Evolutionary conservation across 1,140 invertebrate species (phyloP).

Genomic region (Heliconius hermathena): DNA sequence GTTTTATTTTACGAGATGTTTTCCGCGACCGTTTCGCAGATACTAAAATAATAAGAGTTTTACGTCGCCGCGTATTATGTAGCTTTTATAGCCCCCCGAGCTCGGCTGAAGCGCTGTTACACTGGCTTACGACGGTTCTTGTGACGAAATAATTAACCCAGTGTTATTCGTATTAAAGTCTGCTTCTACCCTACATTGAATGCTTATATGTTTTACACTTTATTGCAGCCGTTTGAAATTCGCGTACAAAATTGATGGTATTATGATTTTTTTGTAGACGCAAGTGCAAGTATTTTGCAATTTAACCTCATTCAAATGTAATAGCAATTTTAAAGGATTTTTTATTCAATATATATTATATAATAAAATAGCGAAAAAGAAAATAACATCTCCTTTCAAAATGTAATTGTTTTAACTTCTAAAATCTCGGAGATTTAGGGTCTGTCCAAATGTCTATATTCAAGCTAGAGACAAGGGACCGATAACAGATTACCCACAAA

Average conservation of each 20-base stretch:
- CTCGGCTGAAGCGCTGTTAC: slow-evolving; percentile 73
- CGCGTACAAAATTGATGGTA: slow-evolving; percentile 28
- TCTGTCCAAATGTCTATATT: slow-evolving; percentile 76
- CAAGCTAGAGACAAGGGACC: slow-evolving; percentile 78
- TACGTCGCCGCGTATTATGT: slow-evolving; percentile 79
- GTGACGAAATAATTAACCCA: slow-evolving; percentile 80
- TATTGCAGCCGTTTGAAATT: slow-evolving; percentile 47
- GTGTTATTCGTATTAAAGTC: slow-evolving; percentile 71
- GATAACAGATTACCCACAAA: slow-evolving; percentile 82
- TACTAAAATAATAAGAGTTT: slow-evolving; percentile 82
- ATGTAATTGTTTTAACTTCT: slow-evolving; percentile 37
- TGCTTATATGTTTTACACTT: slow-evolving; percentile 55
- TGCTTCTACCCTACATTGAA: slow-evolving; percentile 54
- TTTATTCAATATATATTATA: background rate
- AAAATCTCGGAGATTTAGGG: slow-evolving; percentile 67
- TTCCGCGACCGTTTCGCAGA: slow-evolving; percentile 76
- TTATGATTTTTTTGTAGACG: slow-evolving; percentile 23
- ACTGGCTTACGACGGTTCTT: slow-evolving; percentile 76
- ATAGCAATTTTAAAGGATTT: background rate
- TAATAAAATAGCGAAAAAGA: background rate
- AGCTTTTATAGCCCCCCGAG: slow-evolving; percentile 73
- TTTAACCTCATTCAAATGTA: background rate
- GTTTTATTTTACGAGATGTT: slow-evolving; percentile 80
- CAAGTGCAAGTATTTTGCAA: background rate
- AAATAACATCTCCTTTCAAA: slow-evolving; percentile 14